Evolutionary conservation across 2,888 invertebrate genomes (phyloP).

Genomic region (Tetragonula carbonaria): DNA sequence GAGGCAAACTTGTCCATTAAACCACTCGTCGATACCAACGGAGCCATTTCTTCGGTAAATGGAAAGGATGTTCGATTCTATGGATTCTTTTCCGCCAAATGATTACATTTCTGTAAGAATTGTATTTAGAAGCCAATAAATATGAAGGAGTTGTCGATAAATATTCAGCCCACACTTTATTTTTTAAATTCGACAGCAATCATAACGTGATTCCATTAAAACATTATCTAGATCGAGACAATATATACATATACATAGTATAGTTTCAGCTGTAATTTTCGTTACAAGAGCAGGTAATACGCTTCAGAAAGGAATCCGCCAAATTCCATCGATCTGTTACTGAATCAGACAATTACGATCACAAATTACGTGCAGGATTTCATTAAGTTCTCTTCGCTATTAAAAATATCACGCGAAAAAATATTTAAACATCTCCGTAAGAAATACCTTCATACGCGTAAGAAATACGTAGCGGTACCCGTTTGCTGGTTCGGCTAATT

Average conservation of each 20-base stretch:
- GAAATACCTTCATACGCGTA: slow-evolving; percentile 33
- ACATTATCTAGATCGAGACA: background rate
- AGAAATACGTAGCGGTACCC: slow-evolving; percentile 57
- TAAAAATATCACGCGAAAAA: background rate
- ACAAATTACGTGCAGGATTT: background rate
- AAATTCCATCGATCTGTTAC: background rate
- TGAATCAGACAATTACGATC: background rate
- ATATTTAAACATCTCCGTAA: background rate
- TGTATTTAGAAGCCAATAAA: no score
- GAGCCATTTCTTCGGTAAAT: background rate
- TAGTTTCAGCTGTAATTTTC: background rate
- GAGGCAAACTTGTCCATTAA: background rate
- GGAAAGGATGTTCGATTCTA: background rate
- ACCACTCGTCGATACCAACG: background rate
- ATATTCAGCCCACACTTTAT: background rate
- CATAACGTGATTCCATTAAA: background rate
- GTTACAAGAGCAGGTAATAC: background rate
- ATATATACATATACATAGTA: background rate
- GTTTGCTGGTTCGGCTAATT: slow-evolving; percentile 40
- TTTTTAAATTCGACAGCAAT: background rate
- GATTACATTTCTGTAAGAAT: background rate
- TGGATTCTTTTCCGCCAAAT: background rate
- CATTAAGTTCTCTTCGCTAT: no score
- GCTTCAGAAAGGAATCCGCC: background rate
- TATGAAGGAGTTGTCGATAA: no score